Conservation (phyloP, 2,888 invertebrate genomes). For the Corbicula japonica region DNA sequence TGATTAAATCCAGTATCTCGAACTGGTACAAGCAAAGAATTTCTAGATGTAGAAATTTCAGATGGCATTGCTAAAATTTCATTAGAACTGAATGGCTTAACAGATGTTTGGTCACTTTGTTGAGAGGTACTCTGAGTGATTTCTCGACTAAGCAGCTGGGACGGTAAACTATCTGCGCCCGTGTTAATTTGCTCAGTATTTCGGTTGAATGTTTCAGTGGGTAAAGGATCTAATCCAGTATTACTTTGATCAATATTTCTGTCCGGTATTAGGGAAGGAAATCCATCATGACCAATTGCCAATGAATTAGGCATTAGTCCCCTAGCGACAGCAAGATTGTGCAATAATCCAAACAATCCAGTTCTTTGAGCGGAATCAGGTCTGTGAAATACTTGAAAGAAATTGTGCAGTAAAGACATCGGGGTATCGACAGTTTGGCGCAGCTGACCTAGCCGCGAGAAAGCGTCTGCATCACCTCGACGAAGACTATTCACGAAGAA, state of each 20-base stretch:
- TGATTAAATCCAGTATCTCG: too few relatives aligned
- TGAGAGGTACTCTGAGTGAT: neutral
- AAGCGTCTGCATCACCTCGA: constrained; percentile 30
- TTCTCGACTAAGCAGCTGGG: neutral
- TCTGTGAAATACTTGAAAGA: constrained; percentile 27
- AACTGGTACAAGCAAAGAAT: too few relatives aligned
- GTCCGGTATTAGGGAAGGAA: neutral
- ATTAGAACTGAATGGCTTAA: neutral
- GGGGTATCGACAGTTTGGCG: constrained; percentile 33
- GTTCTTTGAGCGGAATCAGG: constrained; percentile 21
- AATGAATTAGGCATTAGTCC: constrained; percentile 32
- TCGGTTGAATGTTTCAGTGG: neutral
- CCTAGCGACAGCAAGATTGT: constrained; percentile 33
- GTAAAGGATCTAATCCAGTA: neutral
- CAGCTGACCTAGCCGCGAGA: constrained; percentile 25
- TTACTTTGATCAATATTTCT: neutral
- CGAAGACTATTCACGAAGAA: constrained; percentile 39
- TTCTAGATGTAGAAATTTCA: neutral
- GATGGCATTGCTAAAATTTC: neutral
- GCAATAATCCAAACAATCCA: constrained; percentile 25
- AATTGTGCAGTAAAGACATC: constrained; percentile 24
- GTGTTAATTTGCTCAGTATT: too few relatives aligned
- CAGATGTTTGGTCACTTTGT: neutral
- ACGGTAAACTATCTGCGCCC: too few relatives aligned
- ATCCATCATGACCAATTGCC: constrained; percentile 11